Percentiles rank a stretch among this genome's conserved stretches.
phyloP scores from a whole-genome alignment of 1,140 invertebrate genomes.

The Trichonephila clavata region DNA sequence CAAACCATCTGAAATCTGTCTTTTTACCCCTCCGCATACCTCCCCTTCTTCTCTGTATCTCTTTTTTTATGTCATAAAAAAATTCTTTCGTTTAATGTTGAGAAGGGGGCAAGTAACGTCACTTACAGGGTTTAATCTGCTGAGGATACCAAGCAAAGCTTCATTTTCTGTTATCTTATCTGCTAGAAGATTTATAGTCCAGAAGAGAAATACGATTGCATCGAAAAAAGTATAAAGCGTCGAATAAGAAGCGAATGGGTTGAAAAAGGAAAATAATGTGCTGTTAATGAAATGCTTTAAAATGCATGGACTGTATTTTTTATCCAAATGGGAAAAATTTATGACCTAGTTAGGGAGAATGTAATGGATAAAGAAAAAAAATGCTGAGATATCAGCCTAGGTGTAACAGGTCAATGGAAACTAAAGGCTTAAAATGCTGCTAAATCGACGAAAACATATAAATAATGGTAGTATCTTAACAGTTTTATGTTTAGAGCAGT shows the following conservation, averaged over 20 bases:
- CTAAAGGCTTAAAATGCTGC: neutral
- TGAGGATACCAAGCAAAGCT: neutral
- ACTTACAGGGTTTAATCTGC: neutral
- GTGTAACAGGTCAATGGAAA: neutral
- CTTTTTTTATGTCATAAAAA: neutral
- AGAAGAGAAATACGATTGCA: neutral
- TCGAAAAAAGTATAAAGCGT: neutral
- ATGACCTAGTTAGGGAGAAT: neutral
- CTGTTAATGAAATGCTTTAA: neutral
- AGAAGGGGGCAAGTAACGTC: neutral
- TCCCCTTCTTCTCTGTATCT: neutral
- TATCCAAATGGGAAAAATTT: neutral
- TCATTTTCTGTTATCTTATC: neutral
- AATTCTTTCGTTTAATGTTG: neutral
- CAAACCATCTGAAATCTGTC: no score
- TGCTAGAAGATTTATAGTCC: neutral
- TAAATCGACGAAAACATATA: neutral
- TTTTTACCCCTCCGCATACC: neutral
- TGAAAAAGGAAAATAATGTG: neutral
- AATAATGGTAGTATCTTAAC: no score
- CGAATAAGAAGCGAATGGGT: conserved; percentile 6
- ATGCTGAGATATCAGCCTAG: neutral
- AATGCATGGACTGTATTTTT: neutral
- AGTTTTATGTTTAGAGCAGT: no score
- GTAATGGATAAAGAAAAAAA: neutral